A percentile compares a stretch with the other conserved stretches of the same genome.
Conservation (phyloP, 23 tunicate genomes). For the Aplidium turbinatum region DNA sequence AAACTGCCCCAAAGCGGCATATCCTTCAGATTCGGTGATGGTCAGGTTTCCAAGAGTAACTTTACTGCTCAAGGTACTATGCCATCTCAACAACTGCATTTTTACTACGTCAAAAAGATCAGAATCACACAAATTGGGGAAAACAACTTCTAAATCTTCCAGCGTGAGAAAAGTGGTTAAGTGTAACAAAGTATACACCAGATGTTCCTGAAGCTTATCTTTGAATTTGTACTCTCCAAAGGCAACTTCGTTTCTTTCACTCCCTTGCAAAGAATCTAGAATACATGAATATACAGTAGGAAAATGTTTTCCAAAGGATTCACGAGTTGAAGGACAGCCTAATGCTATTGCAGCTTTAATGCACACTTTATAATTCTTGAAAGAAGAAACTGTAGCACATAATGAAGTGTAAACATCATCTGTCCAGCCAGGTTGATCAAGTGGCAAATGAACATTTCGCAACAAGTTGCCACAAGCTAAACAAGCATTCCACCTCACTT, state of each 20-base stretch:
- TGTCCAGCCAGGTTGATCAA: conserved; percentile 74
- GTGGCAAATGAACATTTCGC: conserved; percentile 53
- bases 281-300: conserved; percentile 22
- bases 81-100: not conserved
- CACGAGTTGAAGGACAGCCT: conserved; percentile 41
- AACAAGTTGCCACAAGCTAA: conserved; percentile 75
- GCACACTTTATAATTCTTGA: conserved; percentile 79
- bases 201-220: conserved; percentile 70
- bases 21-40: not conserved
- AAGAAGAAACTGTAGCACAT: conserved; percentile 45
- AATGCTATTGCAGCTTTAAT: conserved; percentile 78
- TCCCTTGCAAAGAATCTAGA: conserved; percentile 31
- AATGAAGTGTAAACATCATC: conserved; percentile 68
- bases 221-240: conserved; percentile 67
- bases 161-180: conserved; percentile 15
- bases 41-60: not conserved
- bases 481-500: conserved; percentile 95
- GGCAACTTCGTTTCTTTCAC: conserved; percentile 38
- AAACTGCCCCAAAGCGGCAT: conserved; percentile 26
- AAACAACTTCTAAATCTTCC: conserved; percentile 28
- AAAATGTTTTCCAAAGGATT: conserved; percentile 47
- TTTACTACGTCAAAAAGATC: not conserved
- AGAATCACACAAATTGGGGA: not conserved
- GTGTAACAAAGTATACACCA: conserved; percentile 61
- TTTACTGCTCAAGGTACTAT: not conserved